These are phyloP conservation scores for Rhodinocichla rosea DNA, from an alignment of 2,113 vertebrate genomes.

Conservation along the genomic window DNA sequence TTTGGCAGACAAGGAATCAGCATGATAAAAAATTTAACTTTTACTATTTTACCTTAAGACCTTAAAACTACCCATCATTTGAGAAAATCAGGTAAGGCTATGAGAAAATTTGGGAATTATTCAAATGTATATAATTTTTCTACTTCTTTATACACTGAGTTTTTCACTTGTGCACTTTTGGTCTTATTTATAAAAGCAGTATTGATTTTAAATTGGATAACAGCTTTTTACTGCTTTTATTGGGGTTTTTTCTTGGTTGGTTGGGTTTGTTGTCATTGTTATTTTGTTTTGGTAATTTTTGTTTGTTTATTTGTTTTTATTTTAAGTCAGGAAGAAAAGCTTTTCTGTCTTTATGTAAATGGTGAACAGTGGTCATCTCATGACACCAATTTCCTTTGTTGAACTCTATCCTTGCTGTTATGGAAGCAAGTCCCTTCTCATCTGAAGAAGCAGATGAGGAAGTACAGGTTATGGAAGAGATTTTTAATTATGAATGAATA, in stretches of 20 bases:
- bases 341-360: background rate
- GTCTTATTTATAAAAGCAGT: background rate
- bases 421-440: background rate
- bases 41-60: background rate
- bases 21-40: background rate
- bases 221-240: background rate
- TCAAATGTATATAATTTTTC: background rate
- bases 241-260: background rate
- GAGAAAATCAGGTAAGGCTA: background rate
- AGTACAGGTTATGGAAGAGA: background rate
- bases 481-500: background rate
- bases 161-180: background rate
- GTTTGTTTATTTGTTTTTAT: background rate
- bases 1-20: background rate
- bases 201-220: background rate
- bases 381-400: background rate
- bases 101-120: background rate
- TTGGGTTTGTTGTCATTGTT: background rate
- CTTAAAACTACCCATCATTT: background rate
- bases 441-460: background rate
- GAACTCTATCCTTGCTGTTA: background rate
- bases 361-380: background rate
- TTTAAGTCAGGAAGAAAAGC: background rate
- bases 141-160: background rate
- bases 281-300: background rate